Evolutionary conservation across 2,797 vertebrate genomes (phyloP).

Genomic region (Liasis olivaceus): DNA sequence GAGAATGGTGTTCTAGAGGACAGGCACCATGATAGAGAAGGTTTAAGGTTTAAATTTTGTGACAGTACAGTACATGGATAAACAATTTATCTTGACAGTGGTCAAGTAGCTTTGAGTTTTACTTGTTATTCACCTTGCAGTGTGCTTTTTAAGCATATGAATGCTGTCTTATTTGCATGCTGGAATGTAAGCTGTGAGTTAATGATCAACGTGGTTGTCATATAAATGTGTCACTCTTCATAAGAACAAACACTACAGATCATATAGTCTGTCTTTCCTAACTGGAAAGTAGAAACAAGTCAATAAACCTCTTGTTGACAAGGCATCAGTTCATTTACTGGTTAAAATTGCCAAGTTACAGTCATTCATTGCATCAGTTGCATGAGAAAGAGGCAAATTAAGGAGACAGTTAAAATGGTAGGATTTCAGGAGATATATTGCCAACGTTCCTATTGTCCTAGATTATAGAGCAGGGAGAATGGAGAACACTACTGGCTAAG

Average conservation of each 20-base stretch:
- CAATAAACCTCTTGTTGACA: neutral
- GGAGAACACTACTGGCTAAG: neutral
- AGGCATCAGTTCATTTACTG: neutral
- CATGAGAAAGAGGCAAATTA: neutral
- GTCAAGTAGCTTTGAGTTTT: neutral
- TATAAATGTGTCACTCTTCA: neutral
- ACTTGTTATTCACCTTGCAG: neutral
- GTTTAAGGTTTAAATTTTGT: neutral
- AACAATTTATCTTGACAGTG: neutral
- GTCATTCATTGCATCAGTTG: neutral
- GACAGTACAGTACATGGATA: neutral
- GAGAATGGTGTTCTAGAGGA: neutral
- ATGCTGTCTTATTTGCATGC: neutral
- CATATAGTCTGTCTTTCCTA: neutral
- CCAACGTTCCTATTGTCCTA: neutral
- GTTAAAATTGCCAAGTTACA: neutral
- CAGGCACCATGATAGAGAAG: neutral
- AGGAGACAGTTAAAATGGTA: neutral
- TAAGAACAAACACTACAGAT: neutral
- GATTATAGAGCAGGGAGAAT: neutral
- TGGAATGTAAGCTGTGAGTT: neutral
- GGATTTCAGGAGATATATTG: neutral
- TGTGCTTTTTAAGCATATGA: neutral
- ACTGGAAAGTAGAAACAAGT: neutral
- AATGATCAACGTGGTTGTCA: neutral